Percentiles rank a stretch among this genome's conserved stretches.
phyloP scores from a whole-genome alignment of 2,113 vertebrate species.

The Laticauda colubrina region DNA sequence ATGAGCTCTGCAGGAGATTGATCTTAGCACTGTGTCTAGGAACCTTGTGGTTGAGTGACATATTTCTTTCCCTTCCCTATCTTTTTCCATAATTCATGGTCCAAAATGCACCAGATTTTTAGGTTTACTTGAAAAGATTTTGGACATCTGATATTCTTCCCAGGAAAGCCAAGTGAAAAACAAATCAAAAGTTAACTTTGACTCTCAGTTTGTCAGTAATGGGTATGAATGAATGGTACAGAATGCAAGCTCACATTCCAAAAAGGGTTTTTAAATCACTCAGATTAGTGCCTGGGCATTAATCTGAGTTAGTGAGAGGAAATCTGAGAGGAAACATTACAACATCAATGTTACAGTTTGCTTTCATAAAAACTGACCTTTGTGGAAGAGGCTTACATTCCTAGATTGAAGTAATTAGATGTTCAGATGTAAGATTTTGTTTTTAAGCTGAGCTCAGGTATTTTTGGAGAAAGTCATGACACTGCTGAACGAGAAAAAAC shows the following conservation, averaged over 20 bases:
- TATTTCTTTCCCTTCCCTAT: slow-evolving; percentile 46
- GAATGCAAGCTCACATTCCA: slow-evolving; percentile 37
- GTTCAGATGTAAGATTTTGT: not conserved
- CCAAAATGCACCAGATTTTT: slow-evolving; percentile 47
- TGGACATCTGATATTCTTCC: slow-evolving; percentile 48
- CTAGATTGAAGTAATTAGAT: not conserved
- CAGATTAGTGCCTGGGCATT: no score
- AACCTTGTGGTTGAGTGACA: slow-evolving; percentile 53
- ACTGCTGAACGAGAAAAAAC: not conserved
- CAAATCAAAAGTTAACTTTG: slow-evolving; percentile 53
- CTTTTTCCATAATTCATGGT: slow-evolving; percentile 54
- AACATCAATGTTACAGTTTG: not conserved
- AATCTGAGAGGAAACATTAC: not conserved
- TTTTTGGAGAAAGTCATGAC: not conserved
- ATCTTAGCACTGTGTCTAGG: slow-evolving; percentile 31
- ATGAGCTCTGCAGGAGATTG: slow-evolving; percentile 16
- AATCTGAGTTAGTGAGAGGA: no score
- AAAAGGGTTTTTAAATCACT: slow-evolving; percentile 42
- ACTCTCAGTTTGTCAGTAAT: slow-evolving; percentile 60
- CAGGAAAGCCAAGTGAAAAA: slow-evolving; percentile 42
- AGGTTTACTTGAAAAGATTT: slow-evolving; percentile 54
- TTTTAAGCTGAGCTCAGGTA: not conserved
- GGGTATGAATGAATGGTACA: slow-evolving; percentile 48
- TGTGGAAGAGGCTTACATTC: not conserved
- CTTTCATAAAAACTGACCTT: not conserved